Base-by-base conservation (phyloP, 1,140 invertebrate species). In the Drosophila oshimai region DNA sequence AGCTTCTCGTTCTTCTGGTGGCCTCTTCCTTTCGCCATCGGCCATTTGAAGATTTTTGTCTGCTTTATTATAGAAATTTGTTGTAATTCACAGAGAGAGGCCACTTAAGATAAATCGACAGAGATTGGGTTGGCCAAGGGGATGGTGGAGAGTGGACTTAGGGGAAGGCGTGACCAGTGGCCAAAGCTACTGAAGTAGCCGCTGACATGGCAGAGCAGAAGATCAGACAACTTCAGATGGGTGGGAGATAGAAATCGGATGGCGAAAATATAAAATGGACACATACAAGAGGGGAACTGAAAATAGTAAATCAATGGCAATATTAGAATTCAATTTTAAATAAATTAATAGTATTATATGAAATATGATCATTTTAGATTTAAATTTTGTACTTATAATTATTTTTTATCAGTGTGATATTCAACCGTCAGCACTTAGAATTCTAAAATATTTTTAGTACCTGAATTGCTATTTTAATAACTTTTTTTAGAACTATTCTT, bases 51-150 rank as follows among this genome's bases (percentile, higher is more conserved):
- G 77, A 86, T 87, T 86, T 79, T 81, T 76, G 72, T 87, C 83
- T 86, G 81, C 72, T 86, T 86, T 86, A 86, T 86, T 86, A 86
- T 86, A 86, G 76, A 87, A 87, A 86, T 86, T 87, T 86, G 81
- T 86, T 80, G 81, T 87, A 86, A 86, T 86, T 86, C 81, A 86
- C 81, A 61, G 76, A 58, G 76, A 58, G 80, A 54, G 68, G 67
- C 83, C 83, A 87, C 81, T 86, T 88, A 81, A 86, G 81, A 86
- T 86, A 86, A 86, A 86, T 81, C 80, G 72, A 50, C 45, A 58
- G 41, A 71, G 65, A 50, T 31, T 68, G 53, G 37, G 34, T 13
- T 61, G 47, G 31, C 34, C n/a, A 34, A 39, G 51, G 60, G 55
- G 37, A 42, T 55, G 20, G 12, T 55, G 20, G 12, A 7, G 31